phyloP scores from a whole-genome alignment of 2,797 vertebrate species.

The Ara ararauna region DNA sequence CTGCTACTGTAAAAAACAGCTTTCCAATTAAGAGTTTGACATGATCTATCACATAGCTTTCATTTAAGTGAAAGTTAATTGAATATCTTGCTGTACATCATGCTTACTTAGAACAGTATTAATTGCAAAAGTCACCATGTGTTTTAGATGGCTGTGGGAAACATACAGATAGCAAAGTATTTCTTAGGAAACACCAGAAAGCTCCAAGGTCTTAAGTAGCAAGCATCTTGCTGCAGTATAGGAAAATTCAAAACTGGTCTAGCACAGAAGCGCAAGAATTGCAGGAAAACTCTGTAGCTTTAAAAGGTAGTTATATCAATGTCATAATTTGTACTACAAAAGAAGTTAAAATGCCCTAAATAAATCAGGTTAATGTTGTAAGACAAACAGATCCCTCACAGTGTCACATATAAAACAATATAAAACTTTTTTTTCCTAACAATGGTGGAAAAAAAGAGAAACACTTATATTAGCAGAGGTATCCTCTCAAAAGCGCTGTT shows the following conservation, averaged over 20 bases:
- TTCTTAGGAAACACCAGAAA: background rate
- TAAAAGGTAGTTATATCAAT: background rate
- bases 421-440: background rate
- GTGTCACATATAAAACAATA: background rate
- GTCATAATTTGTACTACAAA: background rate
- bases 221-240: background rate
- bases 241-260: background rate
- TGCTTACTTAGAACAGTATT: constrained; percentile 39
- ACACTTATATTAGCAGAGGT: background rate
- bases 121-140: background rate
- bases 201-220: background rate
- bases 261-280: background rate
- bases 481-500: background rate
- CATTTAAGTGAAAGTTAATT: constrained; percentile 54
- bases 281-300: background rate
- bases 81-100: constrained; percentile 25
- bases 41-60: constrained; percentile 53
- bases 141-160: background rate
- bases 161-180: background rate
- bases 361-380: background rate
- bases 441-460: background rate
- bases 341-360: background rate
- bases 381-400: background rate
- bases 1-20: constrained; percentile 7
- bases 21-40: constrained; percentile 42